Base-by-base conservation (phyloP, 1,140 invertebrate species). In the Hycleus phaleratus region DNA sequence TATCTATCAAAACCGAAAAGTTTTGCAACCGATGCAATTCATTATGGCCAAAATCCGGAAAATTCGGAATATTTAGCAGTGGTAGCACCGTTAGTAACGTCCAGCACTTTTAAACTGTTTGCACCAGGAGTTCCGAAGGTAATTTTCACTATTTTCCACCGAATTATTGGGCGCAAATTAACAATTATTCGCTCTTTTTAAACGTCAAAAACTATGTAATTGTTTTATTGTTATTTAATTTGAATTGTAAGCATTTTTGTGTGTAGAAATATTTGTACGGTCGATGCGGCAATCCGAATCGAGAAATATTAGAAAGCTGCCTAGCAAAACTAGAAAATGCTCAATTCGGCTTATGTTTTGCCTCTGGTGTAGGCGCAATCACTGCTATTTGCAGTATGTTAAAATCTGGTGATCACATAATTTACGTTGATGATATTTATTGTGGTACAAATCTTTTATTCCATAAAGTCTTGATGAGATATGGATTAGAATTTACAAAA, bases 371-470 rank as follows among this genome's bases (percentile, higher is more conserved):
- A 24, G 95, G 92, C 26, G 86, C 95, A 0, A 87, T 84, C 0
- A 88, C 85, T 2, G 83, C 85, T 3, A 71, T 98, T 1, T 77
- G 83, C 0, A 81, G 88, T 47, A 72, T 97, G 49, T 74, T 99
- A 0, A 83, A 82, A 49, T 59, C 76, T 59, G 96, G 96, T 0
- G 95, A 99, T 75, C 93, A 98, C 71, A 81, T 99, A 4, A 70
- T 99, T 38, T 86, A 85, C 56, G 87, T 90, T 59, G 92, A 98
- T 76, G 95, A 99, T 77, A 78, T 98, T 5, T 99, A 99, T 72
- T 96, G 96, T 52, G 97, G 94, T 10, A 97, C 94, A 3, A 85
- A 85, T 62, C 78, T 87, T 64, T 76, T 82, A 12, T 75, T 77
- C 63, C 79, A 76, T 51, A 78, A 82, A 66, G 85, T 89, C 18